Conservation (phyloP, 2,797 vertebrate species). For the Delichon dasypus region DNA sequence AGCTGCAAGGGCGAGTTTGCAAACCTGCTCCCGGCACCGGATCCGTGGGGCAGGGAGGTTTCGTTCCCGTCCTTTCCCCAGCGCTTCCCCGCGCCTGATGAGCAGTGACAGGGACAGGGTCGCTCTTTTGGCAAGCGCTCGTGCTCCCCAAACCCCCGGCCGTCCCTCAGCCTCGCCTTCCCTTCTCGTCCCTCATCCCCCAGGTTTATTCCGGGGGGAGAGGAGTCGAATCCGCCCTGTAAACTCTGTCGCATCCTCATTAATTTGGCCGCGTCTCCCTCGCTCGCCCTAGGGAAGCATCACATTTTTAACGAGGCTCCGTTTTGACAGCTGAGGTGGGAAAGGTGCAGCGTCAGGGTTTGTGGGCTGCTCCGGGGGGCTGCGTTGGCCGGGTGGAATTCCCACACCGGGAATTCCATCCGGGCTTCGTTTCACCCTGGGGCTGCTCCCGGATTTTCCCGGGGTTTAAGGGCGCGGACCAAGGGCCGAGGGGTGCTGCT, state of each 20-base stretch:
- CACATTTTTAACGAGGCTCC: constrained; percentile 55
- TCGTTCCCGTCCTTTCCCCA: neutral
- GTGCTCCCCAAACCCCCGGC: neutral
- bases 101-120: constrained; percentile 53
- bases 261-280: constrained; percentile 46
- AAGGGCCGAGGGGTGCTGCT: rapidly evolving
- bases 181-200: neutral
- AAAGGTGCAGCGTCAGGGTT: constrained; percentile 53
- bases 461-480: rapidly evolving
- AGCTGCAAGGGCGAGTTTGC: neutral
- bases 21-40: neutral
- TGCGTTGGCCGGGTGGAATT: too few species aligned
- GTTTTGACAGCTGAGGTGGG: constrained; percentile 41
- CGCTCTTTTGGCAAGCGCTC: constrained; percentile 54
- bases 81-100: neutral
- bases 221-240: neutral
- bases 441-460: rapidly evolving
- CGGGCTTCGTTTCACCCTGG: rapidly evolving
- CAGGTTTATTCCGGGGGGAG: neutral
- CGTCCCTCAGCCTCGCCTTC: neutral
- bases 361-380: neutral
- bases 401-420: rapidly evolving
- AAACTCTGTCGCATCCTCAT: constrained; percentile 56
- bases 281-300: constrained; percentile 45
- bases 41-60: neutral